Conservation (phyloP, 2,797 vertebrate genomes). For the Coccyzus lansbergi region DNA sequence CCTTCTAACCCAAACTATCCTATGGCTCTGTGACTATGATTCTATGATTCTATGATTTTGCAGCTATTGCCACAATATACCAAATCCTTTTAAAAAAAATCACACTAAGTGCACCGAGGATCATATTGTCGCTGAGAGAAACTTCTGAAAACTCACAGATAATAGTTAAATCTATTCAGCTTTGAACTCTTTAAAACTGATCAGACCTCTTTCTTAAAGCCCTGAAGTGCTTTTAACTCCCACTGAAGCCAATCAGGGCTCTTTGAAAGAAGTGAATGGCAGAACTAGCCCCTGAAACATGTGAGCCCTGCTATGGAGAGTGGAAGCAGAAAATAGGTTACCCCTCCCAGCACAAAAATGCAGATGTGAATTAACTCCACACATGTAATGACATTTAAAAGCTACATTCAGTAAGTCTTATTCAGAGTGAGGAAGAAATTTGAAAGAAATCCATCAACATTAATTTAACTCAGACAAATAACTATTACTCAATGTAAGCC, state of each 20-base stretch:
- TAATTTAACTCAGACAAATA: conserved; percentile 65
- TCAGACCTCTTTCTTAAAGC: conserved; percentile 67
- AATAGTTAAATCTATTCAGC: conserved; percentile 53
- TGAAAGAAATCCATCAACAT: conserved; percentile 71
- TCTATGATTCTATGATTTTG: neutral
- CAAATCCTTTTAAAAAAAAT: conserved; percentile 1
- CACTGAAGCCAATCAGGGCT: conserved; percentile 68
- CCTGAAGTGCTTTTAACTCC: conserved; percentile 67
- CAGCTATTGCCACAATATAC: conserved; percentile 57
- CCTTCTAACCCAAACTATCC: too few relatives aligned
- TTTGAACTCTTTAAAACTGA: conserved; percentile 61
- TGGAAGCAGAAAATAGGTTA: conserved; percentile 67
- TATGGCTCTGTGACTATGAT: too few relatives aligned
- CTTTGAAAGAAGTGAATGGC: conserved; percentile 67
- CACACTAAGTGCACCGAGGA: neutral
- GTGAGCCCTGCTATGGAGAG: conserved; percentile 17
- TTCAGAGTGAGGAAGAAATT: conserved; percentile 57
- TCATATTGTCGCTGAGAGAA: neutral
- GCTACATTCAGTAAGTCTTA: conserved; percentile 61
- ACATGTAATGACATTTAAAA: conserved; percentile 59
- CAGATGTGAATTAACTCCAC: conserved; percentile 70
- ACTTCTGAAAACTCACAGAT: conserved; percentile 41
- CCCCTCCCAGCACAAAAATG: conserved; percentile 67
- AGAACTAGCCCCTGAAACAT: conserved; percentile 64
- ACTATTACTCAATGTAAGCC: conserved; percentile 52